These are phyloP conservation scores for Falco concolor DNA, from an alignment of 2,797 vertebrate genomes.

Conservation along the genomic window DNA sequence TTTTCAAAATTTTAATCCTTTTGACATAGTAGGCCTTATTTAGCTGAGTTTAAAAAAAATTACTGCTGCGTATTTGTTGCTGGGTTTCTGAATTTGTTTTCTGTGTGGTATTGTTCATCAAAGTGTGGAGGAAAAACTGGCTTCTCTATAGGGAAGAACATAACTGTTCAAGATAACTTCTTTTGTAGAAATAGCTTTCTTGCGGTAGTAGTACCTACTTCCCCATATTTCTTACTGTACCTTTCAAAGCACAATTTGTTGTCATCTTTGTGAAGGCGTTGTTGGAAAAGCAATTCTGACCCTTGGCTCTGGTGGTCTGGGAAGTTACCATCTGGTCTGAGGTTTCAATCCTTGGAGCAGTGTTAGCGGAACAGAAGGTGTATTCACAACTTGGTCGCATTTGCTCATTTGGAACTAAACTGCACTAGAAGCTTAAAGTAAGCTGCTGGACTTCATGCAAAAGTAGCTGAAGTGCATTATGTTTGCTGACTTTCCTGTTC, in stretches of 20 bases:
- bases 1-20: not conserved
- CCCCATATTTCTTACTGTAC: not conserved
- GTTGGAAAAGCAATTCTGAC: not conserved
- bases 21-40: not conserved
- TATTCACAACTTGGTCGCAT: not conserved
- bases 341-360: not conserved
- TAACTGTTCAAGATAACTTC: not conserved
- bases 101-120: not conserved
- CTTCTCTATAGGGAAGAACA: not conserved
- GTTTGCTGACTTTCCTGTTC: not conserved
- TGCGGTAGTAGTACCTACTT: not conserved
- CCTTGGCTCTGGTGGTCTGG: not conserved
- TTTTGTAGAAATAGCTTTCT: not conserved
- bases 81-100: not conserved
- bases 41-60: not conserved
- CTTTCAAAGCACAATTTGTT: not conserved
- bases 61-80: not conserved
- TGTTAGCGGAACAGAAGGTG: not conserved
- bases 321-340: not conserved
- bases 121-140: not conserved
- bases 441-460: not conserved
- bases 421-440: not conserved
- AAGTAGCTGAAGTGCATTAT: not conserved
- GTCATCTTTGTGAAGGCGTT: accelerated
- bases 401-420: not conserved